Evolutionary conservation across 2,113 vertebrate genomes (phyloP), one percentile per base, ranked within the genome.

Genomic region (Callocephalon fimbriatum): DNA sequence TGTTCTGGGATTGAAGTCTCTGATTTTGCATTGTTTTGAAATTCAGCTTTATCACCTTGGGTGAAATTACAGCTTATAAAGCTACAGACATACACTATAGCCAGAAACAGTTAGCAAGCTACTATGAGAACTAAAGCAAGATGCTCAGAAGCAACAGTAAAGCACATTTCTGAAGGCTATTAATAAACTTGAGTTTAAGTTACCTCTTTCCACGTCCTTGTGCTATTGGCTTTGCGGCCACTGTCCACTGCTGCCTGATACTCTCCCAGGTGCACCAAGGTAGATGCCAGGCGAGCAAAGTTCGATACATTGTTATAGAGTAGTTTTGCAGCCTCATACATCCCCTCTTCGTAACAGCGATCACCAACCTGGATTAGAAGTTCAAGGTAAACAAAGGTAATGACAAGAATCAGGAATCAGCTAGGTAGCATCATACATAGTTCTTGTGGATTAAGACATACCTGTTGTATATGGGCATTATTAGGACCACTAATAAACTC

Each of bases 191-290:
- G 2, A 42, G 37, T 38, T 93, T 32, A 50, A 59, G 21, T 95
- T 97, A 99, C 99, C 99, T 99, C 99, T 86, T 99, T 99, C 99
- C 99, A 99, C 10, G 98, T 99, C 74, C 98, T 98, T 8, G 99
- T 99, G 97, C 99, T 99, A 87, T 99, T 99, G 94, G 99, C 99
- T 96, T 99, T 99, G 87, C 98, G 98, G 81, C 98, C 98, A 27
- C 99, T 99, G 98, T 99, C 99, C 95, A 99, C 99, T 0, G 99
- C 99, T 0, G 99, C 99, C 96, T 99, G 99, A 92, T 99, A 99
- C 73, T 99, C 99, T 22, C 99, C 98, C 0, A 99, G 98, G 92
- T 98, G 98, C 44, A 99, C 99, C 37, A 99, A 96, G 21, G 99
- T 99, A 22, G 99, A 99, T 4, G 99, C 99, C 93, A 99, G 98